Percentiles rank a stretch among this genome's conserved stretches.
These are phyloP conservation scores for Styela clava DNA, from an alignment of 23 tunicate species.

Conservation along the genomic window DNA sequence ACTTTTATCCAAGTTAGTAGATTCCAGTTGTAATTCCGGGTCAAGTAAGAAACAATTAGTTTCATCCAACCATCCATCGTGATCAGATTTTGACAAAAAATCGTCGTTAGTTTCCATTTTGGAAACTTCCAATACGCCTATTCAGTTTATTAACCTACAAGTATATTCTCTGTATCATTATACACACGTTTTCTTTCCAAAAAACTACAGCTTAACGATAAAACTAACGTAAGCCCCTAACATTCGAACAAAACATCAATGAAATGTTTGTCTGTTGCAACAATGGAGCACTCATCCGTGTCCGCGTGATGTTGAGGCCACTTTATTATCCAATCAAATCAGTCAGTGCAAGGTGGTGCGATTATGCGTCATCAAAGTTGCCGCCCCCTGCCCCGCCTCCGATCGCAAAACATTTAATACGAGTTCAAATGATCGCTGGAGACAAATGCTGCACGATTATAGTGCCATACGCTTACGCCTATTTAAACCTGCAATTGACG, in stretches of 20 bases:
- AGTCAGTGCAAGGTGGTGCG: background rate
- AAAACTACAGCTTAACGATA: background rate
- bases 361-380: background rate
- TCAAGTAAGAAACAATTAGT: background rate
- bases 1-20: background rate
- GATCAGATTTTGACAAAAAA: background rate
- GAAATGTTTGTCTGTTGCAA: background rate
- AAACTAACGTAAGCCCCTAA: background rate
- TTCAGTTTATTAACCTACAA: background rate
- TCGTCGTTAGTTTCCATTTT: background rate
- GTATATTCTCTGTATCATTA: background rate
- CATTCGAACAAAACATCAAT: background rate
- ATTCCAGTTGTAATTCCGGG: background rate
- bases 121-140: background rate
- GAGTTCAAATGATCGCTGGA: too few relatives aligned
- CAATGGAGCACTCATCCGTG: background rate
- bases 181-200: background rate
- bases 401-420: too few relatives aligned
- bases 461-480: too few relatives aligned
- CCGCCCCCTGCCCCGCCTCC: background rate
- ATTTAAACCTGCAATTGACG: too few relatives aligned
- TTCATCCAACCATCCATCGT: background rate
- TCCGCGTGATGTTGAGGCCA: background rate
- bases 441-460: too few relatives aligned
- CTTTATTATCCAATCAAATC: background rate